Evolutionary conservation across 2,797 vertebrate species (phyloP).

Genomic region (Mus minutoides): DNA sequence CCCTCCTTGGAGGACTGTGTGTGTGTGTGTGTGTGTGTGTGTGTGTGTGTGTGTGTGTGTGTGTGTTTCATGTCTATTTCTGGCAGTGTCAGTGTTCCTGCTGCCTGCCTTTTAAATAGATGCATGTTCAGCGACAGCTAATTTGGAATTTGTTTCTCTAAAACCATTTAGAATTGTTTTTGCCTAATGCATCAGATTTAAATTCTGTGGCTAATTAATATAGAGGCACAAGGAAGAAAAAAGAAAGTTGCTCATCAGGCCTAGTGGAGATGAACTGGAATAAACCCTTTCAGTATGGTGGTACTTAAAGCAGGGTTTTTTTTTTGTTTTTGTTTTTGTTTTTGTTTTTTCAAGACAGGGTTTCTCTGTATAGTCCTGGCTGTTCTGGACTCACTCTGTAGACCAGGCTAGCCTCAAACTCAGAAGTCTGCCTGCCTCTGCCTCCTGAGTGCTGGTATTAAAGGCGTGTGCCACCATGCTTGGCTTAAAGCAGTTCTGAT

Average conservation of each 20-base stretch:
- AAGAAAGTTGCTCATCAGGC: constrained; percentile 65
- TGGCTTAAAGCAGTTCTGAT: background rate
- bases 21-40: background rate
- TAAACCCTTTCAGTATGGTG: constrained; percentile 25
- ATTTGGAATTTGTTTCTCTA: constrained; percentile 81
- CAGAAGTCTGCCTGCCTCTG: no score
- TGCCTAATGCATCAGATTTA: constrained; percentile 79
- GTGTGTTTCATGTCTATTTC: background rate
- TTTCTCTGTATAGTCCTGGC: no score
- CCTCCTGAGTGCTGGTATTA: no score
- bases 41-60: background rate
- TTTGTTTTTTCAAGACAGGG: no score
- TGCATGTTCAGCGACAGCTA: constrained; percentile 72
- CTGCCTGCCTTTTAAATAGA: constrained; percentile 72
- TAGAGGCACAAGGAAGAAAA: constrained; percentile 61
- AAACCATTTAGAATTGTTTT: constrained; percentile 80
- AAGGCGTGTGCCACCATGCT: no score
- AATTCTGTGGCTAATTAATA: constrained; percentile 78
- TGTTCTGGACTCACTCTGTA: no score
- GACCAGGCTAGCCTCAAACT: no score
- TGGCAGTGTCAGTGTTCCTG: constrained; percentile 41
- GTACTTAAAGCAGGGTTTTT: background rate
- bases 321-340: no score
- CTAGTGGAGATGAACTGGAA: constrained; percentile 56
- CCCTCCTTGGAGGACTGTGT: background rate